phyloP scores from a whole-genome alignment of 2,113 vertebrate species.

The Dipodomys merriami region DNA sequence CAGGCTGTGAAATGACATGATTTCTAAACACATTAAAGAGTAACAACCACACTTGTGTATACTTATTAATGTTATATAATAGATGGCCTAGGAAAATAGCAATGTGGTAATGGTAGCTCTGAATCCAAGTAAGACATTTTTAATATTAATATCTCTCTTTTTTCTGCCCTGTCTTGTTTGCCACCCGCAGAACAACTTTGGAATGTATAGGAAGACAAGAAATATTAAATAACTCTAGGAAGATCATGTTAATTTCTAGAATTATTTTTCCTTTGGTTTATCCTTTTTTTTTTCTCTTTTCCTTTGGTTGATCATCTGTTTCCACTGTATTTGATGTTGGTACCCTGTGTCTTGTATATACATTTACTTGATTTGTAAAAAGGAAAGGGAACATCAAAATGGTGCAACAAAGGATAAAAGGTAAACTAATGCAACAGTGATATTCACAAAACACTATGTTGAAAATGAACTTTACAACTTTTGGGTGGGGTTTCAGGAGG shows the following conservation, averaged over 20 bases:
- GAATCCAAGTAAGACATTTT: not conserved
- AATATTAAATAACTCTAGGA: not conserved
- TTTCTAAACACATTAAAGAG: slow-evolving; percentile 10
- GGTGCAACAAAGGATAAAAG: too few relatives aligned
- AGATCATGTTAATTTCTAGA: slow-evolving; percentile 44
- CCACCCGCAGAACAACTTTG: not conserved
- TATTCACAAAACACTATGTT: too few relatives aligned
- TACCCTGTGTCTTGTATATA: too few relatives aligned
- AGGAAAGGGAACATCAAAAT: too few relatives aligned
- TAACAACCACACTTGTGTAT: not conserved
- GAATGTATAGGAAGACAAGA: not conserved
- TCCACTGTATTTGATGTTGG: too few relatives aligned
- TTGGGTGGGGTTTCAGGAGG: too few relatives aligned
- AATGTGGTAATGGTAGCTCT: not conserved
- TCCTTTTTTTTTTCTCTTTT: too few relatives aligned
- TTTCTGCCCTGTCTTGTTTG: not conserved
- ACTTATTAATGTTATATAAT: not conserved
- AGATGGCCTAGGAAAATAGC: not conserved
- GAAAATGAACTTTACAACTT: too few relatives aligned
- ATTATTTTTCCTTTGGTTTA: not conserved
- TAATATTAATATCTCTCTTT: not conserved
- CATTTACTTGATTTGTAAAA: too few relatives aligned
- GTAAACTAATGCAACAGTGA: too few relatives aligned
- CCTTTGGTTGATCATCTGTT: too few relatives aligned
- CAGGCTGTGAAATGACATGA: not conserved